Base-by-base conservation (phyloP, 2,113 vertebrate species). In the Strigops habroptila region DNA sequence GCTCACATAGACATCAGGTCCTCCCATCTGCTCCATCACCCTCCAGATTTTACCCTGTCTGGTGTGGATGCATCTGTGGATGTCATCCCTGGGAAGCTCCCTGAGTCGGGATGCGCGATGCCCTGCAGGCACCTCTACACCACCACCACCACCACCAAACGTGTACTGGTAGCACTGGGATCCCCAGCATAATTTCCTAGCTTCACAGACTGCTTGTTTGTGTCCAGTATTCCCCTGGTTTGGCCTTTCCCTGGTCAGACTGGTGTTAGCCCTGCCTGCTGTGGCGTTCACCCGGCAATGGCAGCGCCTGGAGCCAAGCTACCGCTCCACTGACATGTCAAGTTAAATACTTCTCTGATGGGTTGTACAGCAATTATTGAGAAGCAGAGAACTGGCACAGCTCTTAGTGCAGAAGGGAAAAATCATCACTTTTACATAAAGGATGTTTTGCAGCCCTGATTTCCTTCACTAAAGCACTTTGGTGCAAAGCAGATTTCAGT, bases 361-460 rank as follows among this genome's bases (percentile, higher is more conserved):
- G 41, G 51, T 48, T 28, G 18, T 28, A 14, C 0, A 0, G 65
- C 77, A 94, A 57, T 91, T 91, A 84, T 3, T 0, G 28, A 49
- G 91, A 14, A 60, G 44, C 9, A 0, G 82, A 60, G 76, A 94
- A 14, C 69, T 77, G 93, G 93, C 88, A 68, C 27, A 10, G 87
- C 63, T 82, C 67, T 49, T 31, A 4, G 52, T 1, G 4, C 15
- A 15, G 44, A 33, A 70, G 52, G 90, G 80, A 25, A 14, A 39
- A 79, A 10, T 57, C 62, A 37, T 24, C 1, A 4, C 91, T 82
- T 57, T 96, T 96, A 95, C 67, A 62, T 94, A 94, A 94, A 82
- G 64, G 81, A 74, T 94, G 80, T 43, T 96, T 52, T 82, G 77
- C 90, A 93, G 93, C 83, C 93, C 92, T 59, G 48, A 49, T 95